phyloP scores from a whole-genome alignment of 2,797 vertebrate genomes.

The Sebastes umbrosus region DNA sequence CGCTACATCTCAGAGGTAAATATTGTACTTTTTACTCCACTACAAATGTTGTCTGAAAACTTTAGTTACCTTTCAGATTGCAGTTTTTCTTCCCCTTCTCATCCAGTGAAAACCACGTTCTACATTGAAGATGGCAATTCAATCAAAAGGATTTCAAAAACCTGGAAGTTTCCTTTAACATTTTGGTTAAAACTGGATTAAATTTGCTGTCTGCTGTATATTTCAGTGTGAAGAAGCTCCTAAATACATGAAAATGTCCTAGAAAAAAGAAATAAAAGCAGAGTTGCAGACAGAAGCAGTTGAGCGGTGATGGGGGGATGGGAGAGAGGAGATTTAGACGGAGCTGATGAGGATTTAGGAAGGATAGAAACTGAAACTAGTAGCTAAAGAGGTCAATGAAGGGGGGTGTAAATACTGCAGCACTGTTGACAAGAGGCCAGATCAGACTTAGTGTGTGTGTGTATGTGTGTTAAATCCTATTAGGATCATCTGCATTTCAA shows the following conservation, averaged over 20 bases:
- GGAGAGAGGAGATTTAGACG: constrained; percentile 34
- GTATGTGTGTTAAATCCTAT: neutral
- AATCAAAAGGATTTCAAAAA: accelerated
- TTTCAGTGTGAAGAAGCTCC: neutral
- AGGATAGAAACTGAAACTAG: constrained; percentile 67
- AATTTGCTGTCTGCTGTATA: too few species aligned
- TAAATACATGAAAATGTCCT: too few species aligned
- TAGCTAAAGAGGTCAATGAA: constrained; percentile 57
- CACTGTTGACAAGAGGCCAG: constrained; percentile 23
- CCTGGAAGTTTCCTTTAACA: too few species aligned
- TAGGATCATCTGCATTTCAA: neutral
- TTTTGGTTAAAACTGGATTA: neutral
- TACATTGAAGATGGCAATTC: too few species aligned
- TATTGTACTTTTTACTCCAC: too few species aligned
- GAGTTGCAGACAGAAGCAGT: neutral
- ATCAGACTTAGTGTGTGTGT: constrained; percentile 5
- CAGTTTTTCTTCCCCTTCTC: too few species aligned
- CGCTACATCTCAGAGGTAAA: too few species aligned
- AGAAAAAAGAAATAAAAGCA: neutral
- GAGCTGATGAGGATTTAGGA: constrained; percentile 57
- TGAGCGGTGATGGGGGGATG: constrained; percentile 12
- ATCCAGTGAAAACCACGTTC: too few species aligned
- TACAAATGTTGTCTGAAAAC: too few species aligned
- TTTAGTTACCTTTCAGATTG: too few species aligned
- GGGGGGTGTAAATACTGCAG: constrained; percentile 29